A percentile compares a stretch with the other conserved stretches of the same genome.
These are phyloP conservation scores for Rhabdomys dilectus DNA, from an alignment of 2,113 vertebrate genomes.

Conservation along the genomic window DNA sequence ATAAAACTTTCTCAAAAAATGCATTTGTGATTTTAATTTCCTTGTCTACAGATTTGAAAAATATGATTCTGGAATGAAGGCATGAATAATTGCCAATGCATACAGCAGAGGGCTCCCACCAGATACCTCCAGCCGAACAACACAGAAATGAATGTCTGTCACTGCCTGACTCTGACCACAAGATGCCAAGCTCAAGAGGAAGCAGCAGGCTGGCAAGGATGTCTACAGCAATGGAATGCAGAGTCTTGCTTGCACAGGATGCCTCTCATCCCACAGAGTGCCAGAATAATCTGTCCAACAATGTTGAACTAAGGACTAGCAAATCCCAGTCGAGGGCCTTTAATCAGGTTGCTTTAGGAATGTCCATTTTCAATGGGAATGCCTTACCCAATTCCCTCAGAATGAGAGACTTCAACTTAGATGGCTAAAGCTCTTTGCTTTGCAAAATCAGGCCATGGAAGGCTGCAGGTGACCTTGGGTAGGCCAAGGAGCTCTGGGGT, in stretches of 20 bases:
- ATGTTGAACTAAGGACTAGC: too few species aligned
- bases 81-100: not conserved
- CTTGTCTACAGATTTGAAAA: constrained; percentile 3
- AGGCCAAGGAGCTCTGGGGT: not conserved
- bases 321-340: not conserved
- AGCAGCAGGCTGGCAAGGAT: not conserved
- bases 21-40: not conserved
- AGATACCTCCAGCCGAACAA: not conserved
- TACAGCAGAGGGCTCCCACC: not conserved
- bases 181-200: not conserved
- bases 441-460: not conserved
- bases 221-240: too few species aligned
- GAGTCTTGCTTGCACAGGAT: too few species aligned
- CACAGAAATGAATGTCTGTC: not conserved
- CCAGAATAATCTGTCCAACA: not conserved
- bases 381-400: not conserved
- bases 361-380: not conserved
- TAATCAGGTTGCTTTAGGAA: not conserved
- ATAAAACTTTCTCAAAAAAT: not conserved
- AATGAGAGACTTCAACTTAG: not conserved
- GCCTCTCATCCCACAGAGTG: not conserved
- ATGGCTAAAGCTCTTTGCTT: not conserved
- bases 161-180: not conserved
- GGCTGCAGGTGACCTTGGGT: accelerated
- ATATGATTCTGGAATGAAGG: not conserved